Evolutionary conservation across 1,140 invertebrate species (phyloP).

Genomic region (Trypoxylus dichotomus): DNA sequence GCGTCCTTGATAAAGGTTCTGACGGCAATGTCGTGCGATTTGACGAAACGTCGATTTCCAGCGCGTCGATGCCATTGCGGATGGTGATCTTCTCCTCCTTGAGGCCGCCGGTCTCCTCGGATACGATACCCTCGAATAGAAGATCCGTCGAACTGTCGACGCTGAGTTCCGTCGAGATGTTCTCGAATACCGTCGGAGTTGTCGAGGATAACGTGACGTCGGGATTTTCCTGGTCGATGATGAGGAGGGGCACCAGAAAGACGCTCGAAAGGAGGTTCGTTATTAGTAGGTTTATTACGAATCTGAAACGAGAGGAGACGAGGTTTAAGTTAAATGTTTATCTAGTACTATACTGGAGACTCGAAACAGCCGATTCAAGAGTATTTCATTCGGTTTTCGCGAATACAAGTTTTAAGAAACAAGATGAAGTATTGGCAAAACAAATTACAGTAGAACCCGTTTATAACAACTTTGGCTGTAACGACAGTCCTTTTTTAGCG

Average conservation of each 20-base stretch:
- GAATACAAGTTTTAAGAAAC: too few relatives aligned
- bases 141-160: constrained; percentile 17
- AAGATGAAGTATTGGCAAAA: too few relatives aligned
- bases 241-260: constrained; percentile 62
- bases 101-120: constrained; percentile 23
- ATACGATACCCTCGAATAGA: not conserved
- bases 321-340: too few relatives aligned
- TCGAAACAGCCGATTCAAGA: too few relatives aligned
- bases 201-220: not conserved
- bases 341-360: too few relatives aligned
- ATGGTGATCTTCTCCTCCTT: constrained; percentile 1
- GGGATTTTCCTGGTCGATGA: constrained; percentile 53
- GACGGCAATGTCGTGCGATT: not conserved
- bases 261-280: constrained; percentile 67
- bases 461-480: too few relatives aligned
- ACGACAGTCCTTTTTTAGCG: too few relatives aligned
- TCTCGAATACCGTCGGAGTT: constrained; percentile 20
- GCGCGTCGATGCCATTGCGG: not conserved
- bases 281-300: constrained; percentile 69
- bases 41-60: not conserved
- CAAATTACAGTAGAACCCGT: too few relatives aligned
- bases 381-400: too few relatives aligned
- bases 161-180: constrained; percentile 29
- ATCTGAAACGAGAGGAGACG: constrained; percentile 57
- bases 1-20: not conserved